Evolutionary conservation across 2,113 vertebrate species (phyloP), one percentile per base, ranked within the genome.

Genomic region (Andinoacara biseriatus): DNA sequence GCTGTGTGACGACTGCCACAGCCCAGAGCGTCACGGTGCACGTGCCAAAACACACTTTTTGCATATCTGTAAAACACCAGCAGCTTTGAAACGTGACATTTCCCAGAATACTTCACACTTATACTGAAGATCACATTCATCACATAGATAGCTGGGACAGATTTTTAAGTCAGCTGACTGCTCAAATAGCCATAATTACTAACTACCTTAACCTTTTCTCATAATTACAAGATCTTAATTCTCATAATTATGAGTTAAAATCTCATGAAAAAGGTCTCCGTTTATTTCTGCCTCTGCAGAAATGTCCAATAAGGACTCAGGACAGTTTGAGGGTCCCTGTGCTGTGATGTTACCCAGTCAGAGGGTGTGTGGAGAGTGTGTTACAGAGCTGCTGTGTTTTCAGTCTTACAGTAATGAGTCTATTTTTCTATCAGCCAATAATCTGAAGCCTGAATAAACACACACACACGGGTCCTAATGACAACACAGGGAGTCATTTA

Each of bases 391-490:
- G 72, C 77, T 79, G 85, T 81, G 82, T 84, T 84, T 83, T 79
- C 60, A 79, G 20, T 58, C 82, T 72, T 61, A 58, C 58, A 74
- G 76, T 82, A 87, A 87, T 82, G 61, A 80, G 75, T 26, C 43
- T 74, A 83, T 85, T 91, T 85, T 83, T 85, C 74, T 84, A 61
- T 84, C 46, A 74, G 78, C 85, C 72, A 87, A 74, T 84, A 80
- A 84, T 65, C 56, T 84, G 62, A 29, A 69, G 54, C 76, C 81
- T 82, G 74, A 84, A 86, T 62, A 82, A 89, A 91, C 78, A 86
- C 76, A 77, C 35, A 82, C 43, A 63, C 35, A 61, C n/a, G 0
- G n/a, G 57, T 52, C 62, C 38, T 67, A 76, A 80, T 81, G 76
- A 86, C 79, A 86, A 80, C 84, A 83, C 76, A 86, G 54, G 35